Percentiles rank a stretch among this genome's conserved stretches.
Evolutionary conservation across 1,140 invertebrate genomes (phyloP).

Genomic region (Apis florea): DNA sequence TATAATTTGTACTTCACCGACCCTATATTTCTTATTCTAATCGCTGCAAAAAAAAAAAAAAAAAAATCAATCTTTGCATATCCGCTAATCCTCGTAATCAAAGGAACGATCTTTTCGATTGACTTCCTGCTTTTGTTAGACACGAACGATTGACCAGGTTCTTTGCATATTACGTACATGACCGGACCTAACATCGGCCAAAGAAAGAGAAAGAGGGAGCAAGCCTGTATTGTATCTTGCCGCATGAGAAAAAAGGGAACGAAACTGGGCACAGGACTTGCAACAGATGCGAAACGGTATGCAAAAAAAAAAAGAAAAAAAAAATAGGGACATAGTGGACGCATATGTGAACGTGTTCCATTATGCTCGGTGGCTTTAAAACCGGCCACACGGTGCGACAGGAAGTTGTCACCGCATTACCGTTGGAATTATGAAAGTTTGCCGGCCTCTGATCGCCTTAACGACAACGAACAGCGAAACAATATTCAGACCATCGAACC

Average conservation of each 20-base stretch:
- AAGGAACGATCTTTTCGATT: slow-evolving; percentile 9
- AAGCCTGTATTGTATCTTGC: slow-evolving; percentile 31
- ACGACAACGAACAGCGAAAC: background rate
- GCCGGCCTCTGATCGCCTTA: slow-evolving; percentile 32
- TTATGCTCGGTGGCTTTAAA: slow-evolving; percentile 23
- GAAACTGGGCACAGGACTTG: slow-evolving; percentile 41
- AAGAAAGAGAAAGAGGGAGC: slow-evolving; percentile 2
- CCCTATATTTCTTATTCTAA: background rate
- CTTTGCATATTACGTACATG: slow-evolving; percentile 31
- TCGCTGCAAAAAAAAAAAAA: too few relatives aligned
- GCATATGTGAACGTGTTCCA: slow-evolving; percentile 27
- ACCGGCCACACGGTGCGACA: slow-evolving; percentile 32
- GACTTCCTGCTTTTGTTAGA: slow-evolving; percentile 5
- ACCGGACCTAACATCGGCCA: slow-evolving; percentile 28
- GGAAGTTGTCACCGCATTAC: slow-evolving; percentile 42
- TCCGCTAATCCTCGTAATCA: background rate
- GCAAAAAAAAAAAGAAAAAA: slow-evolving; percentile 6
- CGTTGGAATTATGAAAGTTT: slow-evolving; percentile 32
- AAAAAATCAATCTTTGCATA: background rate
- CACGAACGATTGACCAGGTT: background rate
- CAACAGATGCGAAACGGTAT: slow-evolving; percentile 58
- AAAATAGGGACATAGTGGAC: slow-evolving; percentile 30
- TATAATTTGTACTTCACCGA: background rate
- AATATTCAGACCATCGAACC: background rate
- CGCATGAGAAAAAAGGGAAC: slow-evolving; percentile 44